phyloP scores from a whole-genome alignment of 2,888 invertebrate species.

The Cerastis leucographa region DNA sequence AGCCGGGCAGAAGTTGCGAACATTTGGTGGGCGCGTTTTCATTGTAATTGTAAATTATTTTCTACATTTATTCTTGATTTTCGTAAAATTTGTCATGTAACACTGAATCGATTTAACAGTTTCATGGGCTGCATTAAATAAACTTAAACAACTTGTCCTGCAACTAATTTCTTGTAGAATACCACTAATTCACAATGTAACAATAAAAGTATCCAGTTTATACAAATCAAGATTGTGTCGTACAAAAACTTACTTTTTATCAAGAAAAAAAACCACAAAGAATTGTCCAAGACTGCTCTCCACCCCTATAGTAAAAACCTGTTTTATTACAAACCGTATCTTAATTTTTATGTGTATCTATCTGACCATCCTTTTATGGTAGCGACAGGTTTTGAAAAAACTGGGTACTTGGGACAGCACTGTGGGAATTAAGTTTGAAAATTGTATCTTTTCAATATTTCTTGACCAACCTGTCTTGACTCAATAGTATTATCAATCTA shows the following conservation, averaged over 20 bases:
- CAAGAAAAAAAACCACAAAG: slow-evolving; percentile 52
- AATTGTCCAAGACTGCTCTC: slow-evolving; percentile 36
- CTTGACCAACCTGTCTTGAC: slow-evolving; percentile 77
- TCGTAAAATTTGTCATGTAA: slow-evolving; percentile 8
- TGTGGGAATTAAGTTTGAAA: slow-evolving; percentile 76
- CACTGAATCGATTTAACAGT: background rate
- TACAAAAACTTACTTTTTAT: slow-evolving; percentile 31
- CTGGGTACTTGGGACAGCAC: slow-evolving; percentile 58
- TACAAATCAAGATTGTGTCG: slow-evolving; percentile 6
- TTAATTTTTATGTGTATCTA: slow-evolving; percentile 72
- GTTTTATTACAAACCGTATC: slow-evolving; percentile 69
- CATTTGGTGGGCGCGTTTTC: slow-evolving; percentile 71
- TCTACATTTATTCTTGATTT: background rate
- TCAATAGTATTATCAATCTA: slow-evolving; percentile 62
- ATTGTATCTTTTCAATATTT: slow-evolving; percentile 69
- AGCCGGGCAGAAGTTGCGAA: slow-evolving; percentile 78
- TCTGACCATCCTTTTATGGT: slow-evolving; percentile 68
- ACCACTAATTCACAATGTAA: background rate
- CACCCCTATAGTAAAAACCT: slow-evolving; percentile 61
- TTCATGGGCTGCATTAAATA: background rate
- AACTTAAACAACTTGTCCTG: background rate
- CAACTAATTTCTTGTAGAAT: background rate
- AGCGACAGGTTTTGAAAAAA: slow-evolving; percentile 79
- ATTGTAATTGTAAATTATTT: slow-evolving; percentile 33
- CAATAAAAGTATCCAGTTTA: slow-evolving; percentile 3